These are phyloP conservation scores for Hydropsyche tenuis DNA, from an alignment of 1,140 invertebrate species.

Conservation along the genomic window DNA sequence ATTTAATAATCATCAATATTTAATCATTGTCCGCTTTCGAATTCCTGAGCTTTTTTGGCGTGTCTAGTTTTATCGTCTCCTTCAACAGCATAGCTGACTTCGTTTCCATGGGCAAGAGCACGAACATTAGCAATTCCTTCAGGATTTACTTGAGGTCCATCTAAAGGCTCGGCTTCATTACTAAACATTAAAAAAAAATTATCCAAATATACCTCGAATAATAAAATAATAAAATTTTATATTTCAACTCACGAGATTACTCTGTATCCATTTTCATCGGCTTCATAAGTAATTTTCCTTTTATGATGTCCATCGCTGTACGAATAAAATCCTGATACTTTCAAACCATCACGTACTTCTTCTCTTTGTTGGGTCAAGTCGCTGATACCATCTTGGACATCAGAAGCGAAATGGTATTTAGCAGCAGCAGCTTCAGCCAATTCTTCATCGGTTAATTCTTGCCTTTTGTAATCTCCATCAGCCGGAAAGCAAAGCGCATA, in stretches of 20 bases:
- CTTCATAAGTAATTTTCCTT: constrained; percentile 61
- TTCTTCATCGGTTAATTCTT: constrained; percentile 12
- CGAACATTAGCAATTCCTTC: constrained; percentile 60
- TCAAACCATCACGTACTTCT: constrained; percentile 60
- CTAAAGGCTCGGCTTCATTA: constrained; percentile 57
- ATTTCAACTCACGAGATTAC: constrained; percentile 58
- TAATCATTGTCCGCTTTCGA: no score
- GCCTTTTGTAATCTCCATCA: not conserved
- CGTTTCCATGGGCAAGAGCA: constrained; percentile 54
- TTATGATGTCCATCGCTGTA: constrained; percentile 64
- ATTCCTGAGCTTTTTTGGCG: constrained; percentile 5
- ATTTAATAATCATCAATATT: no score
- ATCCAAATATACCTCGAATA: no score
- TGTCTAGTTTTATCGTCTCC: constrained; percentile 48
- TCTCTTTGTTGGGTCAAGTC: constrained; percentile 59
- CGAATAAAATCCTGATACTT: constrained; percentile 60
- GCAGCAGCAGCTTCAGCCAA: constrained; percentile 42
- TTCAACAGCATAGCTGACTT: constrained; percentile 53
- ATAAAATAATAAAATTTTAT: constrained; percentile 14
- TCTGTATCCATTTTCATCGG: constrained; percentile 64
- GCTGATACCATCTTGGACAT: constrained; percentile 61
- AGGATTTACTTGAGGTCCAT: constrained; percentile 59
- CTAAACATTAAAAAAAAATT: constrained; percentile 51
- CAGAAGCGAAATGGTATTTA: constrained; percentile 59
- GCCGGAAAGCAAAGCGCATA: constrained; percentile 7